A percentile compares a stretch with the other conserved stretches of the same genome.
These are phyloP conservation scores for Saturnia pavonia DNA, from an alignment of 2,888 invertebrate genomes.

Conservation along the genomic window DNA sequence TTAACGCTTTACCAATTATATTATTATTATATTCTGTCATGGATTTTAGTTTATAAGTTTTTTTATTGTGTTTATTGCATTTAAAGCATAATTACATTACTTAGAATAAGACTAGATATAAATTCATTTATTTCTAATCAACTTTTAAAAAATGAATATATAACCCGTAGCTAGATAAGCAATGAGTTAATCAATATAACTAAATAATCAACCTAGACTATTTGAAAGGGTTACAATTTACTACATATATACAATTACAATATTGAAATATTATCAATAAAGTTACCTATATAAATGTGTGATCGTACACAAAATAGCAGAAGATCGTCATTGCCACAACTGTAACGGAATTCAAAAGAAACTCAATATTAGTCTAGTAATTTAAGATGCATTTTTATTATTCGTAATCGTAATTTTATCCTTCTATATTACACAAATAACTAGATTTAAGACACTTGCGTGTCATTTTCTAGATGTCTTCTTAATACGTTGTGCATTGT, in stretches of 20 bases:
- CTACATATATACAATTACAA: slow-evolving; percentile 19
- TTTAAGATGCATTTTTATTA: slow-evolving; percentile 77
- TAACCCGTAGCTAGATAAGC: slow-evolving; percentile 71
- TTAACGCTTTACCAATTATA: slow-evolving; percentile 67
- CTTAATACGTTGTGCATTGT: slow-evolving; percentile 73
- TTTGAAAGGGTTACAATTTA: slow-evolving; percentile 19
- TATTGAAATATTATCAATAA: slow-evolving; percentile 17
- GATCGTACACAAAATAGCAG: slow-evolving; percentile 25
- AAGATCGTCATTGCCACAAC: slow-evolving; percentile 34
- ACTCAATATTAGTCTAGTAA: slow-evolving; percentile 63
- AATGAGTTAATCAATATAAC: slow-evolving; percentile 56
- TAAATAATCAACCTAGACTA: slow-evolving; percentile 50
- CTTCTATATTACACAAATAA: slow-evolving; percentile 70
- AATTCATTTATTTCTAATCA: slow-evolving; percentile 72
- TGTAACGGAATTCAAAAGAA: slow-evolving; percentile 51
- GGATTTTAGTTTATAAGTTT: slow-evolving; percentile 52
- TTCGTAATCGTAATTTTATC: slow-evolving; percentile 74
- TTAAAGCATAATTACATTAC: slow-evolving; percentile 62
- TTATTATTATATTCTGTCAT: slow-evolving; percentile 60
- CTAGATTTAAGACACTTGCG: slow-evolving; percentile 68
- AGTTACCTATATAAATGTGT: slow-evolving; percentile 19
- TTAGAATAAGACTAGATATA: slow-evolving; percentile 65
- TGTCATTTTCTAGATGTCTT: slow-evolving; percentile 75
- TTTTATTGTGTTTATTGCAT: slow-evolving; percentile 67
- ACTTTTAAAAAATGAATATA: slow-evolving; percentile 68